Evolutionary conservation across 2,888 invertebrate genomes (phyloP).

Genomic region (Spilarctia lutea): DNA sequence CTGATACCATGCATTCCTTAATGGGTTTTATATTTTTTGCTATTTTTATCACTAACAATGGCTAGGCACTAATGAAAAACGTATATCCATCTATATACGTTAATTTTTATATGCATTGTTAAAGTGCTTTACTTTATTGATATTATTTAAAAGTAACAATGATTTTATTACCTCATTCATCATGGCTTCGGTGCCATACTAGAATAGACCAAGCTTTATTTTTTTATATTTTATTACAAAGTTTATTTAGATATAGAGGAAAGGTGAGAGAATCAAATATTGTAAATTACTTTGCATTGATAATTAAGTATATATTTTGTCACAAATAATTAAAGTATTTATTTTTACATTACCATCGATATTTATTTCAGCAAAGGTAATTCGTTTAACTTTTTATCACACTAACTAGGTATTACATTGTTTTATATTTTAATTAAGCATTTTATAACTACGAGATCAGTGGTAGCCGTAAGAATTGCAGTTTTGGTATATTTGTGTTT

Average conservation of each 20-base stretch:
- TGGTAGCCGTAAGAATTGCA: not conserved
- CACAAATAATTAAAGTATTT: slow-evolving; percentile 25
- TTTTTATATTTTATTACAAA: slow-evolving; percentile 40
- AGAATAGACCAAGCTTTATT: slow-evolving; percentile 41
- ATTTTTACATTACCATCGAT: slow-evolving; percentile 8
- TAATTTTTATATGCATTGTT: not conserved
- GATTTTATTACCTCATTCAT: slow-evolving; percentile 39
- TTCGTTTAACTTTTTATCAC: not conserved
- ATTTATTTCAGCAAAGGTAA: slow-evolving; percentile 4
- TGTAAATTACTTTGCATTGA: slow-evolving; percentile 22
- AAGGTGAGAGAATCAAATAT: slow-evolving; percentile 21
- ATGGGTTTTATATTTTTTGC: not conserved
- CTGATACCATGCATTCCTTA: not conserved
- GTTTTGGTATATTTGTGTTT: not conserved
- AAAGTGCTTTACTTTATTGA: slow-evolving; percentile 14
- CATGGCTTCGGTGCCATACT: slow-evolving; percentile 52
- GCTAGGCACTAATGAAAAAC: not conserved
- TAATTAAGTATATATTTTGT: slow-evolving; percentile 18
- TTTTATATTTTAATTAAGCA: not conserved
- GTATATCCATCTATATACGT: not conserved
- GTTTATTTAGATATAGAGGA: slow-evolving; percentile 42
- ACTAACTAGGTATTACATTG: slow-evolving; percentile 3
- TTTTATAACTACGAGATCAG: not conserved
- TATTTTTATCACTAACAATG: not conserved
- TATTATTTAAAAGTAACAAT: slow-evolving; percentile 21